These are phyloP conservation scores for Sphaerophoria rueppellii DNA, from an alignment of 2,888 invertebrate species.

Conservation along the genomic window DNA sequence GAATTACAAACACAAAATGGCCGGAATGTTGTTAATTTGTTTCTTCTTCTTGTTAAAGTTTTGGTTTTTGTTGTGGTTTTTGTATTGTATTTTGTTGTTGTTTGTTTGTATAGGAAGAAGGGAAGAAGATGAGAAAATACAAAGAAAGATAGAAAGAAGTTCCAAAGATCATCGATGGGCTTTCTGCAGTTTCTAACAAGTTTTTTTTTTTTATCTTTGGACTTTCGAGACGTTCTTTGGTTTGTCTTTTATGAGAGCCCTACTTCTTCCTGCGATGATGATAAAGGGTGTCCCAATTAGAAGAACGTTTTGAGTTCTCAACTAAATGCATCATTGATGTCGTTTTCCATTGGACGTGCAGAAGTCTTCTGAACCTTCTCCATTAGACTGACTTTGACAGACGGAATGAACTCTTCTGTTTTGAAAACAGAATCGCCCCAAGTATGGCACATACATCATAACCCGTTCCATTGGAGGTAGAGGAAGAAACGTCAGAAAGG, in stretches of 20 bases:
- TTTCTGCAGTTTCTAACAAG: slow-evolving; percentile 45
- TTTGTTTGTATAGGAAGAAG: slow-evolving; percentile 21
- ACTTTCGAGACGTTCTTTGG: slow-evolving; percentile 11
- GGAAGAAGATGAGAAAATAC: slow-evolving; percentile 6
- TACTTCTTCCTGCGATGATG: slow-evolving; percentile 10
- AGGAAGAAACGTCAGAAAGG: too few species aligned
- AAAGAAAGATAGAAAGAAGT: neutral
- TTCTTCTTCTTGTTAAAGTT: slow-evolving; percentile 30
- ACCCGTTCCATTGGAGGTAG: too few species aligned
- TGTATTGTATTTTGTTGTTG: slow-evolving; percentile 24
- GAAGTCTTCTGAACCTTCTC: too few species aligned
- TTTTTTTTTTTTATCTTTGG: neutral
- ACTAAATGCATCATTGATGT: too few species aligned
- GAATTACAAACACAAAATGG: slow-evolving; percentile 69
- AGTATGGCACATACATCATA: too few species aligned
- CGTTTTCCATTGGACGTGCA: too few species aligned
- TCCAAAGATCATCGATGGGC: slow-evolving; percentile 15
- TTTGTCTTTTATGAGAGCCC: slow-evolving; percentile 11
- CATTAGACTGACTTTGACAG: too few species aligned
- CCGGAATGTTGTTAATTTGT: slow-evolving; percentile 44
- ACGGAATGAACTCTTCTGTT: too few species aligned
- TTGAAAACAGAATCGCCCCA: too few species aligned
- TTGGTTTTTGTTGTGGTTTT: slow-evolving; percentile 16
- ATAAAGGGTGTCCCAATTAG: neutral
- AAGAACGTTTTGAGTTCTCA: too few species aligned